Evolutionary conservation across 1,140 invertebrate genomes (phyloP).

Genomic region (Eueides isabella): DNA sequence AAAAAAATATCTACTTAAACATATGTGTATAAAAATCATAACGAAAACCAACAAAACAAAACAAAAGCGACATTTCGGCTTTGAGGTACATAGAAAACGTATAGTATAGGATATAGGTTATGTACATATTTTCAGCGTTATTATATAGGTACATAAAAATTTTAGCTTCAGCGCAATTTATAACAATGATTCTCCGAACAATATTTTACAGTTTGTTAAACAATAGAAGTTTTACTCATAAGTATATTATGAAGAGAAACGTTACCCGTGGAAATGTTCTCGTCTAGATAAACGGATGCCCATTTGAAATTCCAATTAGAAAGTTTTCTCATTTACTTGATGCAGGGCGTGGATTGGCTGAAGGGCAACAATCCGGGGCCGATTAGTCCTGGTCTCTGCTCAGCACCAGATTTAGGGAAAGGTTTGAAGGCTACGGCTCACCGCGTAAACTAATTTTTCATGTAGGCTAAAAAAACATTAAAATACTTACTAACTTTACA

Average conservation of each 20-base stretch:
- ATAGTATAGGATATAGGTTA: no score
- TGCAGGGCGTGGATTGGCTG: slow-evolving; percentile 70
- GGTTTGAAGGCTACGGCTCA: slow-evolving; percentile 58
- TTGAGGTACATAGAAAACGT: no score
- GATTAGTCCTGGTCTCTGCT: slow-evolving; percentile 71
- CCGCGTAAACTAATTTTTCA: slow-evolving; percentile 67
- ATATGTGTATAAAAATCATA: no score
- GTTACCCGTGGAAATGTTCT: slow-evolving; percentile 51
- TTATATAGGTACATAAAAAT: no score
- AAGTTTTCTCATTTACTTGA: slow-evolving; percentile 82
- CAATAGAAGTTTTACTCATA: not conserved
- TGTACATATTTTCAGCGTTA: no score
- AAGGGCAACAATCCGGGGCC: slow-evolving; percentile 73
- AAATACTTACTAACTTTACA: slow-evolving; percentile 32
- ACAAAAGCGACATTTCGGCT: no score
- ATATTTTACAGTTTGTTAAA: not conserved
- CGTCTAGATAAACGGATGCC: slow-evolving; percentile 70
- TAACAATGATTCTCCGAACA: no score
- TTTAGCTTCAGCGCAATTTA: no score
- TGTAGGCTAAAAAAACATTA: no score
- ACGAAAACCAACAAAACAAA: no score
- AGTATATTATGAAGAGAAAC: slow-evolving; percentile 5
- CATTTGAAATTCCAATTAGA: slow-evolving; percentile 82
- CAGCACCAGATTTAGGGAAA: slow-evolving; percentile 58
- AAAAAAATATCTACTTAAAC: no score